phyloP scores from a whole-genome alignment of 2,113 vertebrate species.

The Planiliza haematocheilus region DNA sequence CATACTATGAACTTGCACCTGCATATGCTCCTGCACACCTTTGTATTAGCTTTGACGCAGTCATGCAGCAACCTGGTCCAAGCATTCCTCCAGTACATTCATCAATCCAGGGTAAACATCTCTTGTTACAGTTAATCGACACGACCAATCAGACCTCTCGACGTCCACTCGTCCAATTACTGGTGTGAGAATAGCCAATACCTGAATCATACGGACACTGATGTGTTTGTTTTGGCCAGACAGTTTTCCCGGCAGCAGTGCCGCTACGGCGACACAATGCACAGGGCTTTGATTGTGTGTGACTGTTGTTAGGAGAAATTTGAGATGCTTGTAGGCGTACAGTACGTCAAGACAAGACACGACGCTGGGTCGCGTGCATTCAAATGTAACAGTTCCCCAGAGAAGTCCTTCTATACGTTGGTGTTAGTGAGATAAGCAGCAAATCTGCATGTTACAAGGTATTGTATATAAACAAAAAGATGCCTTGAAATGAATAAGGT shows the following conservation, averaged over 20 bases:
- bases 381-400: too few species aligned
- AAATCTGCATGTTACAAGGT: too few species aligned
- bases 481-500: neutral
- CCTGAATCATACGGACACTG: too few species aligned
- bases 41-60: neutral
- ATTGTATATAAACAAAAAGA: too few species aligned
- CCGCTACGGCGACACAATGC: neutral
- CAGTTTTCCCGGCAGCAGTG: neutral
- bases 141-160: neutral
- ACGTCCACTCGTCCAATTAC: neutral
- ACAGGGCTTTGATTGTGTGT: neutral
- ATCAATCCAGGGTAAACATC: neutral
- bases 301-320: neutral
- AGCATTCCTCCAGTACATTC: neutral
- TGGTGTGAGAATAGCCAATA: neutral
- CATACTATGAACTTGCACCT: neutral
- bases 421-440: too few species aligned
- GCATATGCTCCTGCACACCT: neutral
- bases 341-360: neutral
- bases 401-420: too few species aligned
- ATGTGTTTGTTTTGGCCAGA: neutral
- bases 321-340: neutral
- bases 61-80: neutral
- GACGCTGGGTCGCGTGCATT: too few species aligned
- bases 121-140: conserved; percentile 1